phyloP scores from a whole-genome alignment of 53 echinoderm and acorn worm species.

The Holothuria leucospilota region DNA sequence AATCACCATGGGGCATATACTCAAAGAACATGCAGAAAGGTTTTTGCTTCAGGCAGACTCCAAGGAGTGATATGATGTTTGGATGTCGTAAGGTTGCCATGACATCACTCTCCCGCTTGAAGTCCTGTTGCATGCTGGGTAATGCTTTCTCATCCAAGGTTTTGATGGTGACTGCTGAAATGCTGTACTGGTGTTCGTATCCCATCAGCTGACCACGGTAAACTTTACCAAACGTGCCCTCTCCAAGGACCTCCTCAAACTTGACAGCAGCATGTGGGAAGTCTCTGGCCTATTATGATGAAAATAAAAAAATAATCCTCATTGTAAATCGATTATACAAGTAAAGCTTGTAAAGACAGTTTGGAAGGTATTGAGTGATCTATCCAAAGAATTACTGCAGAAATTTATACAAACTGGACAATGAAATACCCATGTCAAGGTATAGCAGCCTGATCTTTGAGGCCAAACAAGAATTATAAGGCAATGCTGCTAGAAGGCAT shows the following conservation, averaged over 20 bases:
- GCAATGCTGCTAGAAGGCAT: too few species aligned
- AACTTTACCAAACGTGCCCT: slow-evolving; percentile 97
- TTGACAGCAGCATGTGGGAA: slow-evolving; percentile 93
- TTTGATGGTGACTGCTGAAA: slow-evolving; percentile 86
- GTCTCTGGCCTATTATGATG: slow-evolving; percentile 73
- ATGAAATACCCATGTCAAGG: too few species aligned
- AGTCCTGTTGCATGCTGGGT: slow-evolving; percentile 90
- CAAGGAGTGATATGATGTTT: slow-evolving; percentile 91
- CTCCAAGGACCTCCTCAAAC: slow-evolving; percentile 91
- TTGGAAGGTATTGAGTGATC: too few species aligned
- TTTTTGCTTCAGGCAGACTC: slow-evolving; percentile 76
- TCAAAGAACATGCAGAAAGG: slow-evolving; percentile 97
- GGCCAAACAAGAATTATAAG: too few species aligned
- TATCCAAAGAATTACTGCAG: too few species aligned
- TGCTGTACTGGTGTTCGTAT: slow-evolving; percentile 87
- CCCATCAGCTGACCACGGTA: slow-evolving; percentile 90
- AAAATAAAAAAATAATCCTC: neutral
- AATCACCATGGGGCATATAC: slow-evolving; percentile 93
- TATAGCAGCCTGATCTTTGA: too few species aligned
- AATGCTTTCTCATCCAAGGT: slow-evolving; percentile 77
- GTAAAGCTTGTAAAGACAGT: too few species aligned
- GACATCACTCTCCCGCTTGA: slow-evolving; percentile 85
- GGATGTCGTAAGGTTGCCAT: slow-evolving; percentile 90
- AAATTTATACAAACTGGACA: too few species aligned
- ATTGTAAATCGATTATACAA: too few species aligned